Conservation (phyloP, 2,113 vertebrate genomes). For the Brachyistius frenatus region DNA sequence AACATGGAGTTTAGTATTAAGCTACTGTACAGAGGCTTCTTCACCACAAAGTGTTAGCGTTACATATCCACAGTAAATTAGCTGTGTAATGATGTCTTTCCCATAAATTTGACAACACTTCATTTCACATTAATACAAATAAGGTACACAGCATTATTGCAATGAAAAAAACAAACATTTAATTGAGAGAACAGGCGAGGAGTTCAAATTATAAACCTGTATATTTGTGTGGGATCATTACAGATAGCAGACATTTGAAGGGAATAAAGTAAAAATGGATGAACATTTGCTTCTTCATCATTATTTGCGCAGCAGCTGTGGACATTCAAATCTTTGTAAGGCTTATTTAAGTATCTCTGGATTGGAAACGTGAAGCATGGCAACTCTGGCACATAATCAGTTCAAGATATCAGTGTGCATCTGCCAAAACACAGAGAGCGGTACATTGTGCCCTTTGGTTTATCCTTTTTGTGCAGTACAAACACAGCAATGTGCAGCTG, state of each 20-base stretch:
- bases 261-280: background rate
- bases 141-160: background rate
- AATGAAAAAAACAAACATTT: background rate
- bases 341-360: background rate
- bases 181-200: background rate
- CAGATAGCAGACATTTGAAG: background rate
- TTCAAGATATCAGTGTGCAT: conserved; percentile 28
- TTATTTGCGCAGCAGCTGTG: background rate
- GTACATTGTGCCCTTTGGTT: background rate
- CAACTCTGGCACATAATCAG: conserved; percentile 25
- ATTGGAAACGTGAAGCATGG: conserved; percentile 6
- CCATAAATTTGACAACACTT: background rate
- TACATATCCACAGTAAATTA: background rate
- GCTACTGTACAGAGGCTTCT: background rate
- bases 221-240: background rate
- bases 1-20: background rate
- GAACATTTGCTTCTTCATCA: background rate
- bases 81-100: background rate
- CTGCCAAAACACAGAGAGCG: background rate
- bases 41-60: background rate
- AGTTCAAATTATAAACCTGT: background rate
- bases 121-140: background rate
- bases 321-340: background rate
- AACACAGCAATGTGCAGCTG: conserved; percentile 24
- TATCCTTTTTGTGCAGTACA: conserved; percentile 6